Percentiles rank a stretch among this genome's conserved stretches.
Evolutionary conservation across 2,113 vertebrate species (phyloP).

Genomic region (Himantopus leucocephalus): DNA sequence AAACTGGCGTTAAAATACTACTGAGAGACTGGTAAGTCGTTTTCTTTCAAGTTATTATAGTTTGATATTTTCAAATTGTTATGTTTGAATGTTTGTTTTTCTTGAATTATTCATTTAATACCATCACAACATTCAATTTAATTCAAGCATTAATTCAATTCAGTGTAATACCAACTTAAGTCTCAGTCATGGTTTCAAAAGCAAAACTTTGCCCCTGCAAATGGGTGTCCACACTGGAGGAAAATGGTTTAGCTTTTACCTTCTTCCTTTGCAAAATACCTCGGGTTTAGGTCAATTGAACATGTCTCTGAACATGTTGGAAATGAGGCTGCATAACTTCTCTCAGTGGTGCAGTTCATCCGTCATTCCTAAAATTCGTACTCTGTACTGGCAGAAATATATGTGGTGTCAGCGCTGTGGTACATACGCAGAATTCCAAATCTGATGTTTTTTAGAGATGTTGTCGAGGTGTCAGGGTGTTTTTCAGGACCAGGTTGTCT

Average conservation of each 20-base stretch:
- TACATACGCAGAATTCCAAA: not conserved
- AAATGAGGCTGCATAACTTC: not conserved
- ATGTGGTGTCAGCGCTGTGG: not conserved
- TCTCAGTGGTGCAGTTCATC: not conserved
- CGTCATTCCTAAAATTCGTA: not conserved
- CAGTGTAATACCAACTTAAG: not conserved
- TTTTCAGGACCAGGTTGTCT: not conserved
- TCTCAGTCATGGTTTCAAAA: not conserved
- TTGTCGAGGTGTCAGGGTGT: not conserved
- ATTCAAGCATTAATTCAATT: not conserved
- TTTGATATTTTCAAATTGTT: not conserved
- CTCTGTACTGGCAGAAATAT: not conserved
- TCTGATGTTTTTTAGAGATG: not conserved
- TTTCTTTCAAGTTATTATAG: not conserved
- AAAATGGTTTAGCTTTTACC: not conserved
- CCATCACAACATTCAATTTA: not conserved
- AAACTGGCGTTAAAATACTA: not conserved
- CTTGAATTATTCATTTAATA: not conserved
- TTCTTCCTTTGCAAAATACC: not conserved
- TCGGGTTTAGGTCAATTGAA: not conserved
- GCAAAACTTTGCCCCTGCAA: not conserved
- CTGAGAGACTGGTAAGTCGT: conserved; percentile 37
- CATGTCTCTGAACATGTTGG: not conserved
- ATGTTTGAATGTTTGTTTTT: not conserved
- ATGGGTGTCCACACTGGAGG: not conserved